Conservation (phyloP, 2,888 invertebrate species). For the Capitulum mitella region DNA sequence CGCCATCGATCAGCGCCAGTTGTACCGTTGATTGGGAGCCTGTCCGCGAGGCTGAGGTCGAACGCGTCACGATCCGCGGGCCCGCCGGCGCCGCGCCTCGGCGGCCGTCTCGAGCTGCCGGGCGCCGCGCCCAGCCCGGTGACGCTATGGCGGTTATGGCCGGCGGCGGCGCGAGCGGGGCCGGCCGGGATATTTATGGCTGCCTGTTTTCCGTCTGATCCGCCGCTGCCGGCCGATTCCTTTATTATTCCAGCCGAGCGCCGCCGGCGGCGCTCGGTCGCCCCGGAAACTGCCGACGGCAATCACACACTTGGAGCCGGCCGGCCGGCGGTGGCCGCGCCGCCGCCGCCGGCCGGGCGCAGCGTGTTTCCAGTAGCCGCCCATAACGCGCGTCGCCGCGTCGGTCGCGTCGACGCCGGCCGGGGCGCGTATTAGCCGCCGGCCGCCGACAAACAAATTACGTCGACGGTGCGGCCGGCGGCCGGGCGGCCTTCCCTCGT, state of each 20-base stretch:
- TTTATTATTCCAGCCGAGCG: neutral
- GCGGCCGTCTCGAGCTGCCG: too few species aligned
- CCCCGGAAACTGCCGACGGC: too few species aligned
- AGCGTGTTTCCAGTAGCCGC: neutral
- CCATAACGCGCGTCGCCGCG: neutral
- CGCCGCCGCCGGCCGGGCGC: neutral
- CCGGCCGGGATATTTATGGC: neutral
- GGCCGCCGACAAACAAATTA: conserved; percentile 14
- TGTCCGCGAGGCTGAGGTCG: too few species aligned
- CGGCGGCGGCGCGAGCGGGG: neutral
- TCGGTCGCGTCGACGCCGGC: neutral
- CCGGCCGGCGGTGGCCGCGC: neutral
- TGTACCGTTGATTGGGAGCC: too few species aligned
- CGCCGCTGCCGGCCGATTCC: neutral
- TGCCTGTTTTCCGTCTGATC: neutral
- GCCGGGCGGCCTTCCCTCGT: neutral
- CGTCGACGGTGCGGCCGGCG: neutral
- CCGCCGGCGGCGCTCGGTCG: neutral
- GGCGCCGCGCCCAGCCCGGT: too few species aligned
- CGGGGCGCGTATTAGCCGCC: neutral
- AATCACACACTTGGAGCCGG: neutral
- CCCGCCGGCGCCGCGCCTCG: neutral
- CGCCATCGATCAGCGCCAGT: too few species aligned
- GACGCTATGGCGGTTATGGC: too few species aligned
- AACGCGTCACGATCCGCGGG: neutral